Conservation (phyloP, 2,888 invertebrate species). For the Cataglyphis cursor region DNA sequence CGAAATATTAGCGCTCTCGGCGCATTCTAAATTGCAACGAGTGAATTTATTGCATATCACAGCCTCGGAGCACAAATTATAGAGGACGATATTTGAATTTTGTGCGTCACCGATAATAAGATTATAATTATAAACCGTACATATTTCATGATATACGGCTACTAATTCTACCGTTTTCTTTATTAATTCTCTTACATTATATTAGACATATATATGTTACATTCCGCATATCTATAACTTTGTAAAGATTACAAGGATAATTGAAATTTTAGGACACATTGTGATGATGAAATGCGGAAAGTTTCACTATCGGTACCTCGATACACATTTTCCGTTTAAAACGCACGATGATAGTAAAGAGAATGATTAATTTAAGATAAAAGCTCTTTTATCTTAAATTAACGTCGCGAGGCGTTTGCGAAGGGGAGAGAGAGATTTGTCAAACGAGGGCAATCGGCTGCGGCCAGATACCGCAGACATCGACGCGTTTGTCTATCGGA, state of each 20-base stretch:
- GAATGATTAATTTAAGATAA: conserved; percentile 11
- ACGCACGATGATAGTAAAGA: background rate
- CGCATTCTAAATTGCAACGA: conserved; percentile 42
- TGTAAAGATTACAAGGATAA: background rate
- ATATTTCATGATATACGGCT: background rate
- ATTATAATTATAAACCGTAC: conserved; percentile 28
- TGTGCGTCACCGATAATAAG: conserved; percentile 35
- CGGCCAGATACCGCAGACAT: background rate
- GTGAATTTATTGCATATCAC: conserved; percentile 43
- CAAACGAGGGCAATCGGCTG: conserved; percentile 18
- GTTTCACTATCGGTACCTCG: too few species aligned
- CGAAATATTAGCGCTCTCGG: conserved; percentile 41
- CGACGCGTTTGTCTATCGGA: conserved; percentile 21
- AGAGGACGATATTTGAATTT: conserved; percentile 38
- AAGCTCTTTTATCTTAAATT: background rate
- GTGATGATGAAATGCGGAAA: background rate
- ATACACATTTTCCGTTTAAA: background rate
- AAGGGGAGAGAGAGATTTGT: conserved; percentile 13
- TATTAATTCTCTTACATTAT: background rate
- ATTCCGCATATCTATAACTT: background rate
- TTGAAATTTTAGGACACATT: background rate
- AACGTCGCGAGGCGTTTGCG: background rate
- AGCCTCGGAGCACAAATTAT: conserved; percentile 10
- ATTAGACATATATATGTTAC: background rate
- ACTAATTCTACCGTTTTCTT: conserved; percentile 5